Evolutionary conservation across 53 echinoderm and acorn worm species (phyloP), one percentile per base, ranked within the genome.

Genomic region (Temnopleurus reevesii): DNA sequence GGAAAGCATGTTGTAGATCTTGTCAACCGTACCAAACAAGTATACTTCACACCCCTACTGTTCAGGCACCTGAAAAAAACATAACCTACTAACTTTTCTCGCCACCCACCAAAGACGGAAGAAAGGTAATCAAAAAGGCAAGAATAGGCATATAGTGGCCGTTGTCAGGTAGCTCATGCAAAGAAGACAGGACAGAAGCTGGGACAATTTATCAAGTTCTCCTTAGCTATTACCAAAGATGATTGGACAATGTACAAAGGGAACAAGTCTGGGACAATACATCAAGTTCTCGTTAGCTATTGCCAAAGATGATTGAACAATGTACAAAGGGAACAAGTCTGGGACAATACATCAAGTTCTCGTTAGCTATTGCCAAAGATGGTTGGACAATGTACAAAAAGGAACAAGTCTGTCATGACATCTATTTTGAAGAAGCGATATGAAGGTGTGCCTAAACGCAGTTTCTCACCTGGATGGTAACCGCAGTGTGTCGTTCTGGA

Each of bases 1-100:
- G 4, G 90, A 92, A 15, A 85, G 90, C 4, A 92, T 90, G 92
- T 92, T 92, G 36, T 13, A 90, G 21, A 90, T 92, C 30, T n/a
- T n/a, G n/a, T n/a, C n/a, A n/a, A n/a, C n/a, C n/a, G n/a, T n/a
- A n/a, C n/a, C n/a, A n/a, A 53, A 53, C 53, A 8, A 8, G 53
- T 8, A 53, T 53, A 12, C 53, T 53, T 53, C 53, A 53, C 17
- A 17, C 8, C 8, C 53, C 53, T 17, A 53, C 53, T 53, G 53
- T 17, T 17, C 53, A 53, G 53, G 53, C 53, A 8, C 53, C 53
- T 53, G 17, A 53, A 17, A 53, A 17, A 17, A 53, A 17, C 9
- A 53, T 12, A 12, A 17, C 53, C 17, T 17, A 12, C 17, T 12
- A n/a, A n/a, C n/a, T n/a, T n/a, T n/a, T n/a, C n/a, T n/a, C n/a